phyloP scores from a whole-genome alignment of 35 echinoderm and acorn worm species.

The Amphiura filiformis region DNA sequence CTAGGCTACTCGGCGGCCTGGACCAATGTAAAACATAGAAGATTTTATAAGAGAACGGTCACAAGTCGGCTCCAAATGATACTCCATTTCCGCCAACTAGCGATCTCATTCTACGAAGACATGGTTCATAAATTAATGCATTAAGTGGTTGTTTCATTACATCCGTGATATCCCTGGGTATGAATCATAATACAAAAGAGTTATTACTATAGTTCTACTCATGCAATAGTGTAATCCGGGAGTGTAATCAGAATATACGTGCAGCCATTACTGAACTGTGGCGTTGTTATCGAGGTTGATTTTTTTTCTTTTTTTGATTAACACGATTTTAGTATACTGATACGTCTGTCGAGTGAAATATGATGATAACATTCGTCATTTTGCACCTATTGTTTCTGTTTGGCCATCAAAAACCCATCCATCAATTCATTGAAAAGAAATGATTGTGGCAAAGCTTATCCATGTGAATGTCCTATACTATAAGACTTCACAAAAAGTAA shows the following conservation, averaged over 20 bases:
- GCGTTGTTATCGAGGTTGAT: neutral
- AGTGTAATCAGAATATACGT: too few species aligned
- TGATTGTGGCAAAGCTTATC: neutral
- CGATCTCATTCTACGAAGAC: too few species aligned
- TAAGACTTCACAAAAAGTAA: too few species aligned
- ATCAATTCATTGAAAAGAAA: neutral
- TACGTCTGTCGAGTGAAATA: neutral
- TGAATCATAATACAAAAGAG: too few species aligned
- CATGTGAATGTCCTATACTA: too few species aligned
- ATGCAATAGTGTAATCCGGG: too few species aligned
- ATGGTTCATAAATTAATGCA: too few species aligned
- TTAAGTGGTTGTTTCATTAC: too few species aligned
- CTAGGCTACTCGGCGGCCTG: neutral
- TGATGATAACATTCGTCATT: neutral
- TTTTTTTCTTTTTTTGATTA: neutral
- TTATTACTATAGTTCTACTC: too few species aligned
- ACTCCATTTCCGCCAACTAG: neutral
- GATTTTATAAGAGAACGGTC: neutral
- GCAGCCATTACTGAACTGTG: neutral
- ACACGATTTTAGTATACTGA: neutral
- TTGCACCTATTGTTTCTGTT: neutral
- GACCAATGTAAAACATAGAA: neutral
- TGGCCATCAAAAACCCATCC: neutral
- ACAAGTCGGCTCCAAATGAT: neutral
- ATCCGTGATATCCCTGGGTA: too few species aligned